phyloP scores from a whole-genome alignment of 2,797 vertebrate species.

The Pygocentrus nattereri region DNA sequence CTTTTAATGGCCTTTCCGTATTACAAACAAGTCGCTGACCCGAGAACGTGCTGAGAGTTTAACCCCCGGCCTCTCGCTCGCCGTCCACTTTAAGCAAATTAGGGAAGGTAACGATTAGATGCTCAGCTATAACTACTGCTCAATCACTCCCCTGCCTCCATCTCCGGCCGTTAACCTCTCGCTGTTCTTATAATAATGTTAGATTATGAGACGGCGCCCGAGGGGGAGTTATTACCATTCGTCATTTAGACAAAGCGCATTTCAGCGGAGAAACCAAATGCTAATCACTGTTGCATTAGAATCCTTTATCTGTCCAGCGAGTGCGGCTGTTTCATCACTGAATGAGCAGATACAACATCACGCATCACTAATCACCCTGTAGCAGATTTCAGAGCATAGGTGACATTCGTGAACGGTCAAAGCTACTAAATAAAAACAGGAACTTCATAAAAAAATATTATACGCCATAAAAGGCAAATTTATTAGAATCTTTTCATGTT shows the following conservation, averaged over 20 bases:
- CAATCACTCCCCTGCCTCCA: not conserved
- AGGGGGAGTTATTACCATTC: not conserved
- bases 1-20: not conserved
- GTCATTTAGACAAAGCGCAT: constrained; percentile 9
- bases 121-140: constrained; percentile 14
- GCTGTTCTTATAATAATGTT: constrained; percentile 11
- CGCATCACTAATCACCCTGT: too few species aligned
- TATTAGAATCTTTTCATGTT: too few species aligned
- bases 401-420: too few species aligned
- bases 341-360: not conserved
- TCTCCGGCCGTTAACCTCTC: constrained; percentile 1
- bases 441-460: too few species aligned
- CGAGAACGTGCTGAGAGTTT: not conserved
- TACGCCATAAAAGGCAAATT: too few species aligned
- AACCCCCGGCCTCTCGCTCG: not conserved
- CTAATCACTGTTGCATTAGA: constrained; percentile 24
- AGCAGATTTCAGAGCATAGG: too few species aligned
- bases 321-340: not conserved
- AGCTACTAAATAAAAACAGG: too few species aligned
- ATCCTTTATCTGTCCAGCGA: constrained; percentile 34
- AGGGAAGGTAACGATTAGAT: not conserved
- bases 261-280: constrained; percentile 6
- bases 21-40: constrained; percentile 17
- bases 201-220: not conserved
- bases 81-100: constrained; percentile 20